Evolutionary conservation across 2,888 invertebrate species (phyloP).

Genomic region (Eustalomyia histrio): DNA sequence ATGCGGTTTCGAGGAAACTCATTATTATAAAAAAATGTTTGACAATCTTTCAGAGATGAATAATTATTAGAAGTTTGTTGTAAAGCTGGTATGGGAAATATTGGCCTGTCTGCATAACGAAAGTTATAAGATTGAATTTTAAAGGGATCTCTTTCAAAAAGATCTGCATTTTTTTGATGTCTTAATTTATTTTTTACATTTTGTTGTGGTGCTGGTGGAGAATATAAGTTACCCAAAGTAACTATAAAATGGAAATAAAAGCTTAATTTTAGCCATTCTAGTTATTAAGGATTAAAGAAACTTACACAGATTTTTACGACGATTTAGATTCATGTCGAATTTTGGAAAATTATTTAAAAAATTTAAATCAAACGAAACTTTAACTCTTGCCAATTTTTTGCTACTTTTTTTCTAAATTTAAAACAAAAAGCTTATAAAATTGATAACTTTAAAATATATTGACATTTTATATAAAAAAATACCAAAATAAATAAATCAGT

Average conservation of each 20-base stretch:
- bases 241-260: conserved; percentile 28
- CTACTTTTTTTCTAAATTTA: not conserved
- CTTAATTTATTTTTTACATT: not conserved
- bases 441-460: not conserved
- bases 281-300: not conserved
- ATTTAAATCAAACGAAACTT: conserved; percentile 28
- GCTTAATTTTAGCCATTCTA: not conserved
- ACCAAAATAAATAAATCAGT: not conserved
- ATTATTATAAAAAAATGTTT: conserved; percentile 72
- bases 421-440: not conserved
- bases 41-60: conserved; percentile 59
- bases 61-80: not conserved
- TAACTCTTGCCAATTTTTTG: not conserved
- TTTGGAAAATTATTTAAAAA: conserved; percentile 41
- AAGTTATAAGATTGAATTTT: conserved; percentile 76
- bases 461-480: not conserved
- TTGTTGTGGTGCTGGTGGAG: conserved; percentile 7
- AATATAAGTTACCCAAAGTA: conserved; percentile 67
- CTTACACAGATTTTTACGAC: conserved; percentile 67
- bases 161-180: conserved; percentile 64
- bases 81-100: conserved; percentile 61
- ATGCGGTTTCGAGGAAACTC: conserved; percentile 66
- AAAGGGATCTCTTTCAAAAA: conserved; percentile 75
- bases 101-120: conserved; percentile 74
- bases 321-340: conserved; percentile 67